Conservation (phyloP, 2,113 vertebrate genomes). For the Lanius ludovicianus region DNA sequence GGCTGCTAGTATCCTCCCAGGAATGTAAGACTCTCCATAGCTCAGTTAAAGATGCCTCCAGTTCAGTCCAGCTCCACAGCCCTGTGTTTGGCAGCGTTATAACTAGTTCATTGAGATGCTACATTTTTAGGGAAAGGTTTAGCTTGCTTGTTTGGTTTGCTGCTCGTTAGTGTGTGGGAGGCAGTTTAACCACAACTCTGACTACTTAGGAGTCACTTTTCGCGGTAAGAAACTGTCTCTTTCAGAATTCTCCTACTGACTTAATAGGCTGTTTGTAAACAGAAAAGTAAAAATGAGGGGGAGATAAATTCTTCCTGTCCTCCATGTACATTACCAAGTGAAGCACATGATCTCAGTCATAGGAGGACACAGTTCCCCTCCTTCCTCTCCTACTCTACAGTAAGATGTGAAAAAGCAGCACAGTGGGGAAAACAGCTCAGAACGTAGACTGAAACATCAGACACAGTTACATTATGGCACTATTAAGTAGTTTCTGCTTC, state of each 20-base stretch:
- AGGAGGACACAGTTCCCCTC: background rate
- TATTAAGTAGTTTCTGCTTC: background rate
- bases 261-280: background rate
- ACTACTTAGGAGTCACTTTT: background rate
- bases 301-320: background rate
- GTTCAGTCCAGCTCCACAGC: background rate
- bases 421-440: background rate
- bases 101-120: background rate
- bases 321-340: fast-evolving
- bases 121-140: background rate
- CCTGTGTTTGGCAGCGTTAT: background rate
- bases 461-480: background rate
- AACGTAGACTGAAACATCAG: background rate
- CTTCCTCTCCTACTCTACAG: background rate
- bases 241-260: background rate
- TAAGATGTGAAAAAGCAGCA: background rate
- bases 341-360: background rate
- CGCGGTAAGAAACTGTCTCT: background rate
- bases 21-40: background rate
- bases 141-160: background rate
- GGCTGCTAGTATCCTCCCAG: background rate
- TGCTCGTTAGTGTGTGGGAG: background rate
- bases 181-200: conserved; percentile 6
- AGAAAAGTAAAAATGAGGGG: background rate
- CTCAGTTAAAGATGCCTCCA: background rate